Evolutionary conservation across 2,888 invertebrate genomes (phyloP).

Genomic region (Drosophila rellima): DNA sequence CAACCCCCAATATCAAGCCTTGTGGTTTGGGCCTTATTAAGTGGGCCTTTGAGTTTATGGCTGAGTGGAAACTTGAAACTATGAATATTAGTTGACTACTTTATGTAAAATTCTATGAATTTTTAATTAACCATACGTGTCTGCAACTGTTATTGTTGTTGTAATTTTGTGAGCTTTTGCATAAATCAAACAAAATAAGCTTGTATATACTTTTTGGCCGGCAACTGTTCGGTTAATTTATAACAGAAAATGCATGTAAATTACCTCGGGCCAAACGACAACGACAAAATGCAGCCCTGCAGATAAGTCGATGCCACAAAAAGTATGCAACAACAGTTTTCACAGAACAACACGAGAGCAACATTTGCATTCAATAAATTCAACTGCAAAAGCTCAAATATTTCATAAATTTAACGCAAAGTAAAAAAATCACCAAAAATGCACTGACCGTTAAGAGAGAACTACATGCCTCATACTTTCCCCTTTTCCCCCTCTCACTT

Average conservation of each 20-base stretch:
- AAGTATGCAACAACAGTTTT: conserved; percentile 49
- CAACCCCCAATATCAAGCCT: not conserved
- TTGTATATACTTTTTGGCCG: conserved; percentile 33
- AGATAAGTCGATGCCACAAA: conserved; percentile 68
- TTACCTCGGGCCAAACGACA: conserved; percentile 52
- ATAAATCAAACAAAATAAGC: conserved; percentile 64
- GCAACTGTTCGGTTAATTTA: conserved; percentile 57
- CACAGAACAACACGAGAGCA: conserved; percentile 13
- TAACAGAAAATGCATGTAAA: conserved; percentile 71
- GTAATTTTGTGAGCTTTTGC: conserved; percentile 56
- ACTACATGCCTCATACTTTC: conserved; percentile 6
- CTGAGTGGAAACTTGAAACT: conserved; percentile 57
- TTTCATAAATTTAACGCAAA: conserved; percentile 70
- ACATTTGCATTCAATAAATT: conserved; percentile 77
- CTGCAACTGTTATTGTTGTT: conserved; percentile 24
- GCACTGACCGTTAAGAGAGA: conserved; percentile 50
- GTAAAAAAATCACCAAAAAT: conserved; percentile 35
- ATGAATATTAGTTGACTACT: conserved; percentile 73
- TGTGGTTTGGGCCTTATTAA: conserved; percentile 37
- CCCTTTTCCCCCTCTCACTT: not conserved
- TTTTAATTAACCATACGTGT: conserved; percentile 62
- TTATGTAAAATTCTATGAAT: conserved; percentile 76
- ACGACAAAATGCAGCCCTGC: conserved; percentile 53
- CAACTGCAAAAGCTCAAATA: conserved; percentile 70
- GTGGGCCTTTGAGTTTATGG: conserved; percentile 63